These are phyloP conservation scores for Mesodorylaimus sp. DNA, from an alignment of 2,888 invertebrate species.

Conservation along the genomic window DNA sequence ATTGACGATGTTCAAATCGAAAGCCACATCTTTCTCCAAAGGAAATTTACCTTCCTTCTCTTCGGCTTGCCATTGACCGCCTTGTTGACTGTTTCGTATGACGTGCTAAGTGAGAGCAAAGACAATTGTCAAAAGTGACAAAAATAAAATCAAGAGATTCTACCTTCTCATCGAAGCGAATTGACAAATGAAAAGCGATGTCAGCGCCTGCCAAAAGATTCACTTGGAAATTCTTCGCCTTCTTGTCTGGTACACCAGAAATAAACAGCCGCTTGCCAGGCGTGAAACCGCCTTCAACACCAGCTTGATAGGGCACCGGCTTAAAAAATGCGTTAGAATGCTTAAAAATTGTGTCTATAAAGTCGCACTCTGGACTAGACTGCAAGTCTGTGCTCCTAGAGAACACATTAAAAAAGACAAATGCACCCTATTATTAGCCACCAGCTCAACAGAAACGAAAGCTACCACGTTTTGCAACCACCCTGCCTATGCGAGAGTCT, in stretches of 20 bases:
- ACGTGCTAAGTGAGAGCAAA: not conserved
- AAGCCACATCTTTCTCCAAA: not conserved
- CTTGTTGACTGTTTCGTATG: not conserved
- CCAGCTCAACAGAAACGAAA: too few species aligned
- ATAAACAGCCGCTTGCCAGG: constrained; percentile 20
- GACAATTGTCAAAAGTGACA: not conserved
- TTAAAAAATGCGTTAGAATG: too few species aligned
- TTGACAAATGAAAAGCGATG: constrained; percentile 1
- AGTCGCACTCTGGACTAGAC: too few species aligned
- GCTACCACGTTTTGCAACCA: too few species aligned
- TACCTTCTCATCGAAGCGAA: constrained; percentile 1
- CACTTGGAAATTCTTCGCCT: constrained; percentile 22
- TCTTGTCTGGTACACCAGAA: constrained; percentile 22
- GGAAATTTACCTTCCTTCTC: constrained; percentile 2
- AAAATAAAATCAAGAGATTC: not conserved
- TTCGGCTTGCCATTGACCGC: not conserved
- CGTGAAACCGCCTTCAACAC: constrained; percentile 18
- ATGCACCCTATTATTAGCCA: too few species aligned
- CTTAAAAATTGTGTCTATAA: too few species aligned
- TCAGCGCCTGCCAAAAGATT: not conserved
- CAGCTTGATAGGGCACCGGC: constrained; percentile 21
- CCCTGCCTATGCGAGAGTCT: too few species aligned
- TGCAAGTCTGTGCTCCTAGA: too few species aligned
- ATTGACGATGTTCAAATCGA: constrained; percentile 1
- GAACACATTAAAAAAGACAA: too few species aligned